phyloP scores from a whole-genome alignment of 2,797 vertebrate genomes.

The Amblyraja radiata region DNA sequence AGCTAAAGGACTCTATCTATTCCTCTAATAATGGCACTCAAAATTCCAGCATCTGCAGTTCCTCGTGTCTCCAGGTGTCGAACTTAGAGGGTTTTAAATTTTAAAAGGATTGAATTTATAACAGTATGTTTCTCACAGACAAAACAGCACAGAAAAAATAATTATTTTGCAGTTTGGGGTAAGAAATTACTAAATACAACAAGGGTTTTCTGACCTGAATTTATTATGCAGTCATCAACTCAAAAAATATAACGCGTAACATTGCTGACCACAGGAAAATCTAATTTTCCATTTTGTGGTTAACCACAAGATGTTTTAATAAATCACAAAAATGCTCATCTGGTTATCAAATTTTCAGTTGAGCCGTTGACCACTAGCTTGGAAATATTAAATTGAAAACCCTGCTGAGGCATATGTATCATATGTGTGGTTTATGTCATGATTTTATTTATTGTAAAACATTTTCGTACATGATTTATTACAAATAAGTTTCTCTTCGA shows the following conservation, averaged over 20 bases:
- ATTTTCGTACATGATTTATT: not conserved
- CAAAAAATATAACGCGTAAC: not conserved
- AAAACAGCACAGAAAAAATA: not conserved
- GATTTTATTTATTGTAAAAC: not conserved
- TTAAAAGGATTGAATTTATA: too few species aligned
- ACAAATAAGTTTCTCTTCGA: not conserved
- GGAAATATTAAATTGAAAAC: not conserved
- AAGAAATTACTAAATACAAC: not conserved
- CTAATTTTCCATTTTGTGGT: conserved; percentile 3
- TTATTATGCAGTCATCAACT: not conserved
- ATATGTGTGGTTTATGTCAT: not conserved
- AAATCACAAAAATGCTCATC: conserved; percentile 16
- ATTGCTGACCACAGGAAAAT: not conserved
- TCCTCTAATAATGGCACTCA: too few species aligned
- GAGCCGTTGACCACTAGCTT: not conserved
- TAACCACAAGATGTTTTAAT: not conserved
- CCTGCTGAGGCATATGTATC: not conserved
- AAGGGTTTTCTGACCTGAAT: not conserved
- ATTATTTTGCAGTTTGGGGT: not conserved
- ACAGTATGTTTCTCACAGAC: not conserved
- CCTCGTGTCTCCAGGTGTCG: too few species aligned
- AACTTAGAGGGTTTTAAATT: not conserved
- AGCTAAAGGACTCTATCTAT: too few species aligned
- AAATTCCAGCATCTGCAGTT: too few species aligned
- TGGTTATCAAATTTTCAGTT: conserved; percentile 3